Percentiles rank a stretch among this genome's conserved stretches.
Evolutionary conservation across 2,797 vertebrate species (phyloP).

Genomic region (Lepus townsendii): DNA sequence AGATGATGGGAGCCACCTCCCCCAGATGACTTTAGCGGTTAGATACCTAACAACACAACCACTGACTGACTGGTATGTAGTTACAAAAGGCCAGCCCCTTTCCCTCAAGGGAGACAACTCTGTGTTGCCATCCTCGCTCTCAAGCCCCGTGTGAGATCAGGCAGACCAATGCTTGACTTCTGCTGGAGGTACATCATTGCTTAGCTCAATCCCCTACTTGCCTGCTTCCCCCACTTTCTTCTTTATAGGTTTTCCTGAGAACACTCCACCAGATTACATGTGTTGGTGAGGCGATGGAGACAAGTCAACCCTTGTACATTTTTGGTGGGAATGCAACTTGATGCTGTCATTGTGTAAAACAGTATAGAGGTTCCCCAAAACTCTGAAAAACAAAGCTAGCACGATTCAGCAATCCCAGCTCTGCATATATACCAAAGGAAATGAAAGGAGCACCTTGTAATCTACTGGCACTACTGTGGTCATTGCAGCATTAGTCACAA

Average conservation of each 20-base stretch:
- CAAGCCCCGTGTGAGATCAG: background rate
- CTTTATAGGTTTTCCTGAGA: slow-evolving; percentile 27
- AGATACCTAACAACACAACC: background rate
- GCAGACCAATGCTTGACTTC: background rate
- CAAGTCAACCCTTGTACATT: background rate
- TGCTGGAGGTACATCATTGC: background rate
- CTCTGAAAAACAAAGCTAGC: background rate
- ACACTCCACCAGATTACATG: background rate
- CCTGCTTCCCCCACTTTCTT: slow-evolving; percentile 18
- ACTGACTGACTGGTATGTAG: slow-evolving; percentile 35
- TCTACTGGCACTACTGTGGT: background rate
- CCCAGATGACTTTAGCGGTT: slow-evolving; percentile 1
- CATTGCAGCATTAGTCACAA: background rate
- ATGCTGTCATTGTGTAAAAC: background rate
- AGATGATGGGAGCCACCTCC: background rate
- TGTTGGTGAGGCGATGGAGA: background rate
- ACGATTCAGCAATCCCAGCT: background rate
- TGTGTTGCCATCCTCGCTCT: background rate
- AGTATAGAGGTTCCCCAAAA: background rate
- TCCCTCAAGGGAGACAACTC: slow-evolving; percentile 23
- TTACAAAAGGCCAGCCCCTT: slow-evolving; percentile 41
- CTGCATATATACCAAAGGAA: background rate
- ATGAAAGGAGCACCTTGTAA: background rate
- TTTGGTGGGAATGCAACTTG: background rate
- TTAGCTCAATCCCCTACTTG: slow-evolving; percentile 20